phyloP scores from a whole-genome alignment of 2,113 vertebrate species.

The Rhineura floridana region DNA sequence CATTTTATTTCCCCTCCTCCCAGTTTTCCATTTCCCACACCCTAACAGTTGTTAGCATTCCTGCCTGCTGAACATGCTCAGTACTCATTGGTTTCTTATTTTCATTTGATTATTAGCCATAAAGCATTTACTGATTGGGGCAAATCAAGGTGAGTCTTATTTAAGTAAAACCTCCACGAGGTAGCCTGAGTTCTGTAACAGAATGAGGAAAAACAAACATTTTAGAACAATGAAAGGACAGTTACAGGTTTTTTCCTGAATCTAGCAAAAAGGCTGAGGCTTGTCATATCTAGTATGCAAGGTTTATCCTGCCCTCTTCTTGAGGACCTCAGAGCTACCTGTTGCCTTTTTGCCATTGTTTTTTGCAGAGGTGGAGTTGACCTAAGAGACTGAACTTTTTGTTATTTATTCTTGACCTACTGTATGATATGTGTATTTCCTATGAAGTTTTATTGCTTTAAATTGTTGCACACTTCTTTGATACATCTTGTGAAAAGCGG shows the following conservation, averaged over 20 bases:
- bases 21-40: neutral
- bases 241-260: neutral
- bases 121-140: neutral
- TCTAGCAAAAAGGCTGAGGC: neutral
- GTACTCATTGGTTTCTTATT: neutral
- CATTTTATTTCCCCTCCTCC: neutral
- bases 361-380: too few species aligned
- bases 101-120: neutral
- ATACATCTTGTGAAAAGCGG: too few species aligned
- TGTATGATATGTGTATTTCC: too few species aligned
- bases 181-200: slow-evolving; percentile 1
- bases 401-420: too few species aligned
- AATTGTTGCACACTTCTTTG: too few species aligned
- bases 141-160: neutral
- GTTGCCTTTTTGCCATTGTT: too few species aligned
- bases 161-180: neutral
- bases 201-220: neutral
- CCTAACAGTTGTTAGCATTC: neutral
- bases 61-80: too few species aligned
- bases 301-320: neutral
- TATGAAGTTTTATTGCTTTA: too few species aligned
- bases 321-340: too few species aligned
- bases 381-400: too few species aligned
- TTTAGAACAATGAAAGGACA: neutral
- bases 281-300: neutral